Evolutionary conservation across 92 coral and sea anemone species (phyloP), one percentile per base, ranked within the genome.

Genomic region (Parazoanthus atlanticus): DNA sequence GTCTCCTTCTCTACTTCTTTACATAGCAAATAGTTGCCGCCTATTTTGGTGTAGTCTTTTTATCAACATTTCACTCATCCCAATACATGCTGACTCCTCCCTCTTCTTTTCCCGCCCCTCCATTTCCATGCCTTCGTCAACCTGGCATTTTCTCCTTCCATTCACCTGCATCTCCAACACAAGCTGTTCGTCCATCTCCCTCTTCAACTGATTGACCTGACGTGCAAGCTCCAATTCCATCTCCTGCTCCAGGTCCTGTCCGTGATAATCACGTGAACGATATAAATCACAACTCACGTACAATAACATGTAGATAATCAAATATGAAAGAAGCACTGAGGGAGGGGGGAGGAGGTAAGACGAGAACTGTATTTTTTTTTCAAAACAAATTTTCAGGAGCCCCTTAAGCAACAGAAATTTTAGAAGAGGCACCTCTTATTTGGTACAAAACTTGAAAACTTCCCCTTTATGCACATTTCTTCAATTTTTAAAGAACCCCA

Each of bases 171-270:
- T 66, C 77, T 95, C 95, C 47, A 76, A 78, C 70, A 96, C 80
- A 40, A 95, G 93, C 74, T 93, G 93, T 74, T 95, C 94, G 41
- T 95, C 93, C 94, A 96, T 88, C 31, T 95, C 93, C 90, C 90
- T 94, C 73, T 91, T 92, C 21, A 95, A 74, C 79, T 93, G 90
- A 56, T 91, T 95, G 70, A 86, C 88, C 83, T 96, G 98, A 30
- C 94, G 95, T 49, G 93, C 79, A 2, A 97, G 85, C 84, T 97
- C 99, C 65, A 97, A 80, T 61, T 93, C 96, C 99, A 95, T 97
- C 75, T 97, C 99, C 32, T 88, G 93, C 88, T 93, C 91, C 61
- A 95, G 92, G 7, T 97, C 98, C 99, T 97, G 72, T 67, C 58
- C 58, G 23, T n/a, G 56, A 29, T 8, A 31, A 70, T 28, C 31